Evolutionary conservation across 2,113 vertebrate species (phyloP).

Genomic region (Seriola dumerili): DNA sequence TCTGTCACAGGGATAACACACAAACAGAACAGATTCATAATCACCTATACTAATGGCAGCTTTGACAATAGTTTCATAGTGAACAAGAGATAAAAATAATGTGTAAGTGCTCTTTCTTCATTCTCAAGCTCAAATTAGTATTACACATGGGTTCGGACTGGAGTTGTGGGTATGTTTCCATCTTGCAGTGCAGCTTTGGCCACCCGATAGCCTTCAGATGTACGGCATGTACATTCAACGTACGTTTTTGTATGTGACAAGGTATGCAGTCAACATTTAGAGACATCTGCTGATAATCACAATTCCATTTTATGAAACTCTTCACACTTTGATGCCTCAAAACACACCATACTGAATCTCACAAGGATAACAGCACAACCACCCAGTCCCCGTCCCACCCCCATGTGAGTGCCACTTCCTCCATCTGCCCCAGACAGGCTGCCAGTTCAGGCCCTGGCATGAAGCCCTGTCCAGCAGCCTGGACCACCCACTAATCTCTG

Average conservation of each 20-base stretch:
- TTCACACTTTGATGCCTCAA: conserved; percentile 2
- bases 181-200: background rate
- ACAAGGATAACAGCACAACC: conserved; percentile 17
- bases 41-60: no score
- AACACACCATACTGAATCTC: background rate
- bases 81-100: no score
- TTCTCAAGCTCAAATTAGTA: background rate
- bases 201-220: background rate
- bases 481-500: conserved; percentile 53
- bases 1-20: no score
- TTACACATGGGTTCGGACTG: background rate
- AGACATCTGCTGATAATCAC: background rate
- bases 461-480: conserved; percentile 3
- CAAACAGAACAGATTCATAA: no score
- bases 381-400: background rate
- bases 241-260: background rate
- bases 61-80: no score
- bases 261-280: background rate
- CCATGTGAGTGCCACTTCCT: conserved; percentile 40
- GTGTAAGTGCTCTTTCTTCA: background rate
- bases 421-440: conserved; percentile 56
- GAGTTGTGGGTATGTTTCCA: background rate
- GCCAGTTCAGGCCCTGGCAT: conserved; percentile 64
- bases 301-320: background rate
- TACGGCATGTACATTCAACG: background rate